A percentile compares a stretch with the other conserved stretches of the same genome.
These are phyloP conservation scores for Cromileptes altivelis DNA, from an alignment of 2,113 vertebrate genomes.

Conservation along the genomic window DNA sequence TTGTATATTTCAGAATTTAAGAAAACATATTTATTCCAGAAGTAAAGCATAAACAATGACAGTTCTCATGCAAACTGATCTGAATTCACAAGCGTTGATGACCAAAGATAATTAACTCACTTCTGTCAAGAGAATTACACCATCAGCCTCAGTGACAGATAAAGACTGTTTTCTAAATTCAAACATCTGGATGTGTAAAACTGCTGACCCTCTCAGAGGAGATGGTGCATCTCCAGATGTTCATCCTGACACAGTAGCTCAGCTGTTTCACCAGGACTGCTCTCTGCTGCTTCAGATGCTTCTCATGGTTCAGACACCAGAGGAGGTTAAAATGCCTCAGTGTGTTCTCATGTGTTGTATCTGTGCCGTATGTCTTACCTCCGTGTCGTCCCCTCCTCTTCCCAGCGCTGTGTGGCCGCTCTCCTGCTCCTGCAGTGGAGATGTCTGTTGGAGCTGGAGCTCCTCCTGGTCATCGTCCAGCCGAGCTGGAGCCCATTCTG, in stretches of 20 bases:
- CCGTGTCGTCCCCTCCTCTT: background rate
- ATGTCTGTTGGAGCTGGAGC: background rate
- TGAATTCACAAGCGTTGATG: background rate
- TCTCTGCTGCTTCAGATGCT: background rate
- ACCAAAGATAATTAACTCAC: background rate
- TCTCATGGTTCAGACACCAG: background rate
- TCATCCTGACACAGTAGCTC: too few relatives aligned
- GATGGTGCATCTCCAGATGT: background rate
- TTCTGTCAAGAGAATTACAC: too few relatives aligned
- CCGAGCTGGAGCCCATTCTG: conserved; percentile 51
- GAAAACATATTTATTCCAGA: background rate
- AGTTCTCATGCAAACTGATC: background rate
- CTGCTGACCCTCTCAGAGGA: background rate
- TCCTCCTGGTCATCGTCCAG: conserved; percentile 50
- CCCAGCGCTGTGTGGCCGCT: background rate
- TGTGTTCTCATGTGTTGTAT: background rate
- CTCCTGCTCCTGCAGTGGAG: conserved; percentile 44
- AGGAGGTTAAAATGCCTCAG: background rate
- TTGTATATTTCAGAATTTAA: background rate
- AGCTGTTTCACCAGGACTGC: too few relatives aligned
- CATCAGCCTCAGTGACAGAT: background rate
- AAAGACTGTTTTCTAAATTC: too few relatives aligned
- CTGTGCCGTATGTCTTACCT: conserved; percentile 45
- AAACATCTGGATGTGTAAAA: background rate
- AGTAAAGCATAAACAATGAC: background rate